Base-by-base conservation (phyloP, 2,888 invertebrate genomes). In the Mythimna impura region DNA sequence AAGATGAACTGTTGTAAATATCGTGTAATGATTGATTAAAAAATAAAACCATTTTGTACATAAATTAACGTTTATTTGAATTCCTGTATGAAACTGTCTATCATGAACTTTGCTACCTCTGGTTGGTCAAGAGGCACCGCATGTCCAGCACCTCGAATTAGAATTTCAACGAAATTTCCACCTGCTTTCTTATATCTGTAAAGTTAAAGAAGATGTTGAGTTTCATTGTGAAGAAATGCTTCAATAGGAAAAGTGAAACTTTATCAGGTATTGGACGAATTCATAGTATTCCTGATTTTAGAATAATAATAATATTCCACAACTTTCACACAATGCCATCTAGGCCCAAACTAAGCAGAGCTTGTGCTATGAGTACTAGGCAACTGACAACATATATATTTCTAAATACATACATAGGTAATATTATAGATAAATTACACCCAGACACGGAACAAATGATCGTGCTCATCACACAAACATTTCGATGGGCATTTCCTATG, bases 91-190 rank as follows among this genome's bases (percentile, higher is more conserved):
- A 92, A 93, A 3, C 72, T 58, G 40, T 91, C 88, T 2, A 93
- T 81, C 22, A 92, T 77, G 36, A 82, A 89, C 71, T 90, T 91
- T 1, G 86, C 82, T 0, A 88, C 88, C 0, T 86, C 92, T 0
- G 97, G 97, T 76, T 97, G 96, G 82, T 97, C 97, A 0, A 88
- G 82, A 0, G 97, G 96, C 17, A 97, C 96, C 93, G 96, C 94
- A 85, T 97, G 97, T 0, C 97, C 97, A 0, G 97, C 96, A 66
- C 94, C 92, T 6, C 97, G 89, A 0, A 97, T 92, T 63, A 97
- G 72, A 3, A 96, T 91, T 73, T 97, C 96, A 3, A 93, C 91
- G 57, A 97, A 95, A 77, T 96, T 96, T 3, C 94, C 94, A 0
- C 94, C 95, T 64, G 91, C 91, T 78, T 95, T 96, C 10, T 93